Base-by-base conservation (phyloP, 1,140 invertebrate genomes). In the Brachionus koreanus region DNA sequence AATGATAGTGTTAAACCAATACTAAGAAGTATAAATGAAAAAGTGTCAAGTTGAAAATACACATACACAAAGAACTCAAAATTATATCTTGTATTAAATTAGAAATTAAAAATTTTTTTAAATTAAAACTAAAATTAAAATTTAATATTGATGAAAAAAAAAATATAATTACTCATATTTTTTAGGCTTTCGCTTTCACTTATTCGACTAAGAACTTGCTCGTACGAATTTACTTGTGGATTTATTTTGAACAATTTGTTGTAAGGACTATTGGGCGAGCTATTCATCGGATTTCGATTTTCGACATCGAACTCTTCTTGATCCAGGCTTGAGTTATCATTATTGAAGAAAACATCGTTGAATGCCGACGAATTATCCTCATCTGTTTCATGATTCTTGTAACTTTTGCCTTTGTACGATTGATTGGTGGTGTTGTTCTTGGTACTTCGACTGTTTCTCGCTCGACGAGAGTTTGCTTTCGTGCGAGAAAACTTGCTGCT, bases 271-370 rank as follows among this genome's bases (percentile, higher is more conserved):
- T 74, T 74, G n/a, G 69, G 69, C 12, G 69, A 74, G 33, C 69
- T 74, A n/a, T 49, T 74, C 69, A 74, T 49, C 5, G 43, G 19
- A 5, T 46, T 7, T 12, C 42, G 37, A 29, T 46, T 43, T 46
- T 74, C 69, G 1, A 29, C 12, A 3, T 74, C 69, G 23, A 74
- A 74, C 10, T 74, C 67, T 5, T 72, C 69, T 33, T 74, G 69
- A 39, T 74, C 76, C 0, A 79, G 49, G 16, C 76, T 79, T 61
- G 76, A 79, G 25, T 74, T 35, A 19, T 74, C 42, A 19, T 65
- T 79, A 9, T 39, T 57, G 6, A 79, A 13, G 12, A 79, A 79
- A 16, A 79, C 76, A 10, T 79, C 76, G n/a, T 79, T 79, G 19
- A 79, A 63, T 29, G 29, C 49, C n/a, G 76, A 57, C 33, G 76